A percentile compares a stretch with the other conserved stretches of the same genome.
phyloP scores from a whole-genome alignment of 2,888 invertebrate species.

The Phoenoteleia sp. region DNA sequence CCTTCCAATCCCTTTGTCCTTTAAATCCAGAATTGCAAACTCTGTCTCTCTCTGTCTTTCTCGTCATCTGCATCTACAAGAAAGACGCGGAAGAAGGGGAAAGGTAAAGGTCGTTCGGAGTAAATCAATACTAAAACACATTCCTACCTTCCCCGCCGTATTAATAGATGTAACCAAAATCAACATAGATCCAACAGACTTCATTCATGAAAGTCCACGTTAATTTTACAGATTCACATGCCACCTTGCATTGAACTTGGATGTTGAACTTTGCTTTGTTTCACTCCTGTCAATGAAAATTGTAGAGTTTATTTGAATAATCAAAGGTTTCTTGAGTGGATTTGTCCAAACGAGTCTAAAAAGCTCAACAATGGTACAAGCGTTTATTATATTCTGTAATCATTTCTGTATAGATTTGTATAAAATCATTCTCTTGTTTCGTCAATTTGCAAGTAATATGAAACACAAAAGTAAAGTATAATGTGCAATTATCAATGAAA shows the following conservation, averaged over 20 bases:
- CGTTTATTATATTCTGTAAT: too few relatives aligned
- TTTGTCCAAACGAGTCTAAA: too few relatives aligned
- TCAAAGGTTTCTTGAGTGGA: too few relatives aligned
- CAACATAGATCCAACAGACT: not conserved
- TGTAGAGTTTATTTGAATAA: conserved; percentile 3
- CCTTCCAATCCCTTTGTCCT: conserved; percentile 75
- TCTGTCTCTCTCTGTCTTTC: too few relatives aligned
- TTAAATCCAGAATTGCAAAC: conserved; percentile 67
- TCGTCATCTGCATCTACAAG: conserved; percentile 41
- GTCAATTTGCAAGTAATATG: too few relatives aligned
- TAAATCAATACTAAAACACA: conserved; percentile 82
- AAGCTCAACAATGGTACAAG: too few relatives aligned
- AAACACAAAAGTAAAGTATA: too few relatives aligned
- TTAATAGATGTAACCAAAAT: conserved; percentile 86
- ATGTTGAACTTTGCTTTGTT: conserved; percentile 19
- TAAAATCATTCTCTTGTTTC: too few relatives aligned
- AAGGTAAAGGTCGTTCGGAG: conserved; percentile 81
- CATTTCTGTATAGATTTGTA: too few relatives aligned
- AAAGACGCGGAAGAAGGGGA: conserved; percentile 59
- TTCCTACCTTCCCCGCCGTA: conserved; percentile 76
- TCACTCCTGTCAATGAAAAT: conserved; percentile 8
- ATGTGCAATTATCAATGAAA: too few relatives aligned
- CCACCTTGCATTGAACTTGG: conserved; percentile 35
- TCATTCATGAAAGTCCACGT: conserved; percentile 34
- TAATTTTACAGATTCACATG: conserved; percentile 30